Base-by-base conservation (phyloP, 2,113 vertebrate genomes). In the Nyctereutes procyonoides region DNA sequence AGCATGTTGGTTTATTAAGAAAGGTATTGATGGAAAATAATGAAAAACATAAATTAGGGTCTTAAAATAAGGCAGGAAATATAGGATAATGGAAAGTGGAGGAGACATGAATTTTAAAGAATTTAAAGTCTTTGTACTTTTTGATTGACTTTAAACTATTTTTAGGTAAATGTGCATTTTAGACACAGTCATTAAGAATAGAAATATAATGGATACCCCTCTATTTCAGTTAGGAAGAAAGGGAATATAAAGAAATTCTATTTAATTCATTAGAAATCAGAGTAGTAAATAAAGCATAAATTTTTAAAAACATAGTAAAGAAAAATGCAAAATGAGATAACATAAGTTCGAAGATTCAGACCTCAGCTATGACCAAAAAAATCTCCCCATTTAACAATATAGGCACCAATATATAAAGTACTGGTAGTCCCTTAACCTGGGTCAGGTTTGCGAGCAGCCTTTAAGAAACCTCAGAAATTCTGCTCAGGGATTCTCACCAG, bases 31-130 rank as follows among this genome's bases (percentile, higher is more conserved):
- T 15, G 22, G 15, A 74, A 88, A 81, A 74, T 74, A 48, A 32
- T 38, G 24, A 60, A 63, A 22, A 95, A 71, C 35, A 60, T 14
- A 80, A 20, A 38, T 38, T 20, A 48, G 28, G n/a, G 26, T 56
- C 88, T 65, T 65, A 48, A 74, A 92, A 82, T 48, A 74, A 96
- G n/a, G n/a, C 56, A 88, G 22, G 28, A 88, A 92, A 81, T 56
- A 11, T 11, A 56, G 35, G 16, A 51, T 16, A n/a, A 65, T 35
- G 28, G 48, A 96, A 95, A 73, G 11, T 81, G 20, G 67, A 81
- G 22, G 48, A 65, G 22, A 88, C 1, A 17, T 16, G 65, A 81
- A 32, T 74, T 82, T 63, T 81, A 74, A 91, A 62, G n/a, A 43
- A n/a, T 85, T 22, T 62, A 86, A 93, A 32, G 9, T 35, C 51